Evolutionary conservation across 2,888 invertebrate species (phyloP).

Genomic region (Hydrotaea diabolus): DNA sequence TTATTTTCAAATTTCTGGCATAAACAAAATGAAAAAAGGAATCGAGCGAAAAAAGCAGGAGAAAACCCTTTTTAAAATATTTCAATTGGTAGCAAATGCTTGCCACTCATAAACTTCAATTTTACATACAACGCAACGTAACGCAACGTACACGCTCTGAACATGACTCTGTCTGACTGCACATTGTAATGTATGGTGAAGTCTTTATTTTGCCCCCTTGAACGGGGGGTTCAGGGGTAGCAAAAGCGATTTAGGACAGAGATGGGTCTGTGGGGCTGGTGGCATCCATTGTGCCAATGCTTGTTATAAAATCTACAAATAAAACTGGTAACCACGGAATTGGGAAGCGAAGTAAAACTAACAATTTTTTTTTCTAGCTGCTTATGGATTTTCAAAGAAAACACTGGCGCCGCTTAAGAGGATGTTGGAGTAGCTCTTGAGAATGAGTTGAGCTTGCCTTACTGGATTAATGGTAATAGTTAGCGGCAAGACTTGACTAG

Average conservation of each 20-base stretch:
- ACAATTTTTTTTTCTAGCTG: too few relatives aligned
- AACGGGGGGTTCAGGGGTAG: too few relatives aligned
- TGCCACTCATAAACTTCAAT: constrained; percentile 70
- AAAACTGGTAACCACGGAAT: constrained; percentile 45
- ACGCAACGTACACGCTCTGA: constrained; percentile 19
- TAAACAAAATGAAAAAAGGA: constrained; percentile 32
- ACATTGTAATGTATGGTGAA: background rate
- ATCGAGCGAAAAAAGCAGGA: constrained; percentile 1
- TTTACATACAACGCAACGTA: constrained; percentile 54
- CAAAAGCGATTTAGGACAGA: too few relatives aligned
- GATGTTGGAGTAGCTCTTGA: too few relatives aligned
- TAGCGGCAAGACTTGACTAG: too few relatives aligned
- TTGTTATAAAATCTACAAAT: constrained; percentile 53
- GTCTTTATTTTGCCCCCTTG: background rate
- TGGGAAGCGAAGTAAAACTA: background rate
- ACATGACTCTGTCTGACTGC: background rate
- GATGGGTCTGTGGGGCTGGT: background rate
- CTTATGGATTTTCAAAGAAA: too few relatives aligned
- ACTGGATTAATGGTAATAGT: too few relatives aligned
- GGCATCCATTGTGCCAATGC: constrained; percentile 57
- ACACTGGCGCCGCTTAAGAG: too few relatives aligned
- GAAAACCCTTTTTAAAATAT: constrained; percentile 61
- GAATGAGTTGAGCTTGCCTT: too few relatives aligned
- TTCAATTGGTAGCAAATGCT: constrained; percentile 74
- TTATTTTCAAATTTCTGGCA: constrained; percentile 73